These are phyloP conservation scores for Epizoanthus scotinus DNA, from an alignment of 92 coral and sea anemone genomes.

Conservation along the genomic window DNA sequence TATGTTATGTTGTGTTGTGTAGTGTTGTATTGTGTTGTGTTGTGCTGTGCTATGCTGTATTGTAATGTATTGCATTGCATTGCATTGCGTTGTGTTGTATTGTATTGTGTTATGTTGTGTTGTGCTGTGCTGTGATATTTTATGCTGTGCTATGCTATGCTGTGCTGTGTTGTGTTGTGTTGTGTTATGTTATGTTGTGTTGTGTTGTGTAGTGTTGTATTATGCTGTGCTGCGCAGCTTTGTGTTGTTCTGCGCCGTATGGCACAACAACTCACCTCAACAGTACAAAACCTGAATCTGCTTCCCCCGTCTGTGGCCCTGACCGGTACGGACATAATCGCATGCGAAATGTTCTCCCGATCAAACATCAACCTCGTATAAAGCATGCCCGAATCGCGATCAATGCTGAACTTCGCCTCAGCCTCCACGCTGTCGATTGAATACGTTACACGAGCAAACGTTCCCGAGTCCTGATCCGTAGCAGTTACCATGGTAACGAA, in stretches of 20 bases:
- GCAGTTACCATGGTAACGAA: conserved; percentile 98
- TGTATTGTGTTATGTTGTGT: too few species aligned
- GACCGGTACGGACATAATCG: conserved; percentile 80
- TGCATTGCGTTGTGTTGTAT: too few species aligned
- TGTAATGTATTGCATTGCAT: background rate
- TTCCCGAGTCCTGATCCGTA: conserved; percentile 92
- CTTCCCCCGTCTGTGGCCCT: conserved; percentile 97
- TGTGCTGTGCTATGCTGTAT: too few species aligned
- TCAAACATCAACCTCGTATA: conserved; percentile 88
- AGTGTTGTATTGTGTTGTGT: too few species aligned
- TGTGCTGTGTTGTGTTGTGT: too few species aligned
- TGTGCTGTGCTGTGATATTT: too few species aligned
- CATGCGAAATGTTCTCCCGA: conserved; percentile 82
- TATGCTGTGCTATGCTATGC: too few species aligned
- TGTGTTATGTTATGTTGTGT: too few species aligned
- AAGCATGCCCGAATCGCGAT: conserved; percentile 88
- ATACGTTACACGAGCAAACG: conserved; percentile 74
- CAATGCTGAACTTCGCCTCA: conserved; percentile 81
- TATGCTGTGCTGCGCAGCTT: too few species aligned
- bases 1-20: too few species aligned
- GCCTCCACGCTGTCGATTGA: conserved; percentile 86
- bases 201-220: too few species aligned
- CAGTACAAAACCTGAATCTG: conserved; percentile 87
- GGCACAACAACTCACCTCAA: conserved; percentile 66
- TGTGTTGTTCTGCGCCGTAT: background rate